phyloP scores from a whole-genome alignment of 2,888 invertebrate species.

The Selenia dentaria region DNA sequence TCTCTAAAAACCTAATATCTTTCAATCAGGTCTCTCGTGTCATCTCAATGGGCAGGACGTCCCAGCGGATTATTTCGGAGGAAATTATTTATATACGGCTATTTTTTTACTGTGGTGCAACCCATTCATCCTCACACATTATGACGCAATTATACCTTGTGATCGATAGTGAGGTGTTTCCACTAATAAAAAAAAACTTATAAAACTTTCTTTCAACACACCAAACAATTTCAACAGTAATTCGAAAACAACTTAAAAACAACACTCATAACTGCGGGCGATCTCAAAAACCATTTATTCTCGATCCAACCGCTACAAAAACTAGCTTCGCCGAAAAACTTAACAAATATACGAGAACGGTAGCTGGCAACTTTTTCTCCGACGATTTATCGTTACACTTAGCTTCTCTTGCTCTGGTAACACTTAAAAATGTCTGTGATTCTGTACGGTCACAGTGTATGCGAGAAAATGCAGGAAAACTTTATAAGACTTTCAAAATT shows the following conservation, averaged over 20 bases:
- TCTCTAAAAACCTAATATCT: too few species aligned
- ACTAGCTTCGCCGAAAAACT: conserved; percentile 12
- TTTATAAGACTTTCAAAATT: too few species aligned
- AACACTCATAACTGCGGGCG: conserved; percentile 14
- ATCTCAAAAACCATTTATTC: conserved; percentile 16
- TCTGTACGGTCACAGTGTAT: conserved; percentile 36
- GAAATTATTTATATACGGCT: too few species aligned
- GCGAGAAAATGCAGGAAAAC: conserved; percentile 18
- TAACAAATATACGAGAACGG: conserved; percentile 20
- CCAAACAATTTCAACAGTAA: background rate
- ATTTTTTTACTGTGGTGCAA: too few species aligned
- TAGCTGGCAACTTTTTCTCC: conserved; percentile 15
- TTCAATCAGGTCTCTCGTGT: too few species aligned
- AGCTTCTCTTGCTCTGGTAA: conserved; percentile 57
- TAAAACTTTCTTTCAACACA: too few species aligned
- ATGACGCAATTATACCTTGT: too few species aligned
- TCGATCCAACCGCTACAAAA: conserved; percentile 12
- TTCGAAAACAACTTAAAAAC: conserved; percentile 10
- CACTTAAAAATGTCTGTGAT: conserved; percentile 67
- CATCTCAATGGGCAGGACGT: too few species aligned
- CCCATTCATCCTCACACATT: too few species aligned
- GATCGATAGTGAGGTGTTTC: too few species aligned
- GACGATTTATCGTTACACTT: conserved; percentile 75
- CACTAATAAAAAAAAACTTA: too few species aligned
- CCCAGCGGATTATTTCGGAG: too few species aligned